These are phyloP conservation scores for Augochlorella aurata DNA, from an alignment of 2,888 invertebrate species.

Conservation along the genomic window DNA sequence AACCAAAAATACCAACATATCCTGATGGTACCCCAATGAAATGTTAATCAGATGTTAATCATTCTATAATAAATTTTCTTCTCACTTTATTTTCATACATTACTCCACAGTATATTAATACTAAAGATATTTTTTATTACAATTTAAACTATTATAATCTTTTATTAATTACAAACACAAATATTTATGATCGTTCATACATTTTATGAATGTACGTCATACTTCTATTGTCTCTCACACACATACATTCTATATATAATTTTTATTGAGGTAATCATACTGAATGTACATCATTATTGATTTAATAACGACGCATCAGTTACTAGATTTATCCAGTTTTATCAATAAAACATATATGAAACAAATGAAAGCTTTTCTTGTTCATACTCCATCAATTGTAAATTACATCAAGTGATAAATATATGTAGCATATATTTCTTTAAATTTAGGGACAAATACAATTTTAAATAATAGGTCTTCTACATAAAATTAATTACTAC, in stretches of 20 bases:
- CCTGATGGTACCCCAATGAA: conserved; percentile 89
- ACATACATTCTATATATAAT: conserved; percentile 45
- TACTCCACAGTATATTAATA: conserved; percentile 41
- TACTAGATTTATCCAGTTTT: conserved; percentile 62
- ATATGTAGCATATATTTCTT: conserved; percentile 40
- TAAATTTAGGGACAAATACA: conserved; percentile 30
- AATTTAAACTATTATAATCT: conserved; percentile 42
- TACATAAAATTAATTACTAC: conserved; percentile 48
- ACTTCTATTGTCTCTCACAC: conserved; percentile 34
- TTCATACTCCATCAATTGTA: conserved; percentile 28
- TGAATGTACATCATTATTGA: conserved; percentile 54
- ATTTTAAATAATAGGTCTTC: conserved; percentile 53
- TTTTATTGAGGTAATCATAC: conserved; percentile 62
- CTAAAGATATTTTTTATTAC: conserved; percentile 40
- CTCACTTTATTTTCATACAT: conserved; percentile 42
- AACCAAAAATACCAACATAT: conserved; percentile 90
- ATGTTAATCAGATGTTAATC: conserved; percentile 79
- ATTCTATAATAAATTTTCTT: conserved; percentile 22
- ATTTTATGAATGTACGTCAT: conserved; percentile 43
- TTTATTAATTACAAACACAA: conserved; percentile 41
- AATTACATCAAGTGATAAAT: conserved; percentile 52
- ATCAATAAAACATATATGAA: conserved; percentile 63
- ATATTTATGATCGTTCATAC: conserved; percentile 50
- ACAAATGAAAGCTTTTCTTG: conserved; percentile 37
- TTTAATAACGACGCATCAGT: conserved; percentile 46